These are phyloP conservation scores for Dendrocopos noguchii DNA, from an alignment of 2,113 vertebrate genomes.

Conservation along the genomic window DNA sequence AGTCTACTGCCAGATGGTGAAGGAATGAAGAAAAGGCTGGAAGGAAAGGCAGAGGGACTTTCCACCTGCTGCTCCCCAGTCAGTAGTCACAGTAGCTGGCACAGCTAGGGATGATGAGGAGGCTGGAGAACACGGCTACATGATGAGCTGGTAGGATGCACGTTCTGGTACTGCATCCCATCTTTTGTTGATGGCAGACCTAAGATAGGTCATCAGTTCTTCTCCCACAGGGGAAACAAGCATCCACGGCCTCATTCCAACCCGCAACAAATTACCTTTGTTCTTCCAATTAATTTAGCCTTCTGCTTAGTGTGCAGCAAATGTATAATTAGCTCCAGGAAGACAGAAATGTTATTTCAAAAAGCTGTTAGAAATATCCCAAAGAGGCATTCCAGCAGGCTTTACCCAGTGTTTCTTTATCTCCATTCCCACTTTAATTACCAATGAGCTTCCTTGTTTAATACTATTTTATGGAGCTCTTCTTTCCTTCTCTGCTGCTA, in stretches of 20 bases:
- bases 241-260: constrained; percentile 19
- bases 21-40: neutral
- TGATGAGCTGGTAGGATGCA: neutral
- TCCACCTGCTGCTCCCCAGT: constrained; percentile 12
- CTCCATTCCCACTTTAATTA: constrained; percentile 51
- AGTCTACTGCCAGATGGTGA: constrained; percentile 34
- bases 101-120: neutral
- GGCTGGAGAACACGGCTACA: neutral
- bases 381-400: constrained; percentile 41
- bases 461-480: constrained; percentile 36
- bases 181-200: neutral
- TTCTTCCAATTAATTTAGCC: constrained; percentile 65
- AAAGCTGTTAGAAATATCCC: constrained; percentile 38
- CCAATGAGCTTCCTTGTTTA: constrained; percentile 34
- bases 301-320: constrained; percentile 47
- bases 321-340: constrained; percentile 47
- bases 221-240: neutral
- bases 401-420: constrained; percentile 13
- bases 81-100: neutral
- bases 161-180: neutral
- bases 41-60: neutral
- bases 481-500: constrained; percentile 6
- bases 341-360: constrained; percentile 51
- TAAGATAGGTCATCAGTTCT: neutral
- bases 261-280: constrained; percentile 54